Evolutionary conservation across 2,113 vertebrate species (phyloP).

Genomic region (Actenoides lindsayi): DNA sequence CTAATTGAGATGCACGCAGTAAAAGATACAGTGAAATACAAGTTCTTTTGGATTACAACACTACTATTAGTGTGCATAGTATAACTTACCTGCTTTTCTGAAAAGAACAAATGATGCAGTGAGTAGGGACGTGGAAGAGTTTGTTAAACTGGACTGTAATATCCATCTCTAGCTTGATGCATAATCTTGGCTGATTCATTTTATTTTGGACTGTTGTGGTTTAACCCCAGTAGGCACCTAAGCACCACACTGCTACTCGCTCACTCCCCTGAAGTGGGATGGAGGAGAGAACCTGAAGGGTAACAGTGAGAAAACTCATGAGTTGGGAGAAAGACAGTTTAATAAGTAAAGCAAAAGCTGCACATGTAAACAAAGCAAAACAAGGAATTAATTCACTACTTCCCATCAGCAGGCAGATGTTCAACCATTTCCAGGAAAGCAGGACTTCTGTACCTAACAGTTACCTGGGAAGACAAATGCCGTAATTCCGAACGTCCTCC

Average conservation of each 20-base stretch:
- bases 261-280: rapidly evolving
- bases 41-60: not conserved
- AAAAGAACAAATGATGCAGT: not conserved
- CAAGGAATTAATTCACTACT: not conserved
- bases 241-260: rapidly evolving
- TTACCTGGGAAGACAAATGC: not conserved
- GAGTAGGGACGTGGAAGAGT: not conserved
- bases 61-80: not conserved
- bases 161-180: not conserved
- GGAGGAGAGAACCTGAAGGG: not conserved
- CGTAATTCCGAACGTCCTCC: rapidly evolving
- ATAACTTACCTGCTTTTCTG: not conserved
- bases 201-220: not conserved
- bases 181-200: not conserved
- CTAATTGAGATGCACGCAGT: not conserved
- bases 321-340: not conserved
- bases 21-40: not conserved
- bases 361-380: not conserved
- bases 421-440: not conserved
- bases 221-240: not conserved
- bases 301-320: not conserved
- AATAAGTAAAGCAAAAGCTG: not conserved
- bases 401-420: not conserved
- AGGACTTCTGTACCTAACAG: not conserved
- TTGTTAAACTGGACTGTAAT: not conserved